Conservation (phyloP, 2,113 vertebrate species). For the Esox niger region DNA sequence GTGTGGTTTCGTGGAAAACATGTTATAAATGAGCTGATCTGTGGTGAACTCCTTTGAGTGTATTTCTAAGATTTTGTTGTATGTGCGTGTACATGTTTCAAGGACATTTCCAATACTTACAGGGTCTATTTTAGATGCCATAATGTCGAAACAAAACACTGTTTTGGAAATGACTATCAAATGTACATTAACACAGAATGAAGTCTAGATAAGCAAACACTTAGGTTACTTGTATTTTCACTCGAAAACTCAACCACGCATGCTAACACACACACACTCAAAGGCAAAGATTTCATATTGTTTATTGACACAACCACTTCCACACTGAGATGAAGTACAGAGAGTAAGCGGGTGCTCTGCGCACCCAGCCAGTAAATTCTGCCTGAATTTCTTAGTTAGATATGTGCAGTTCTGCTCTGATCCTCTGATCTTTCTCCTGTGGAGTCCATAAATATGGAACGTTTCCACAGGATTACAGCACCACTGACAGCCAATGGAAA, state of each 20-base stretch:
- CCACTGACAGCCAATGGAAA: constrained; percentile 12
- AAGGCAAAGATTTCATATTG: constrained; percentile 31
- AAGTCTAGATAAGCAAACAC: neutral
- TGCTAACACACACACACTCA: constrained; percentile 20
- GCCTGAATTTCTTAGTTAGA: constrained; percentile 30
- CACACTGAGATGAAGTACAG: constrained; percentile 28
- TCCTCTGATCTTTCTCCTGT: constrained; percentile 10
- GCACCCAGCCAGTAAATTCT: constrained; percentile 46
- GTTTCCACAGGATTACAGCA: neutral
- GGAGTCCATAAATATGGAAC: constrained; percentile 4
- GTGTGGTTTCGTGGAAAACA: too few relatives aligned
- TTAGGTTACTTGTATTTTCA: constrained; percentile 3
- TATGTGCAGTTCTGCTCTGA: constrained; percentile 18
- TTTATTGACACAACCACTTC: constrained; percentile 17
- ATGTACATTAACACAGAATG: neutral
- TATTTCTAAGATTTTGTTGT: too few relatives aligned
- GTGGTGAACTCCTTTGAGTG: too few relatives aligned
- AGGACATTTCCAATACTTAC: too few relatives aligned
- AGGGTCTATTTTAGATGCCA: neutral
- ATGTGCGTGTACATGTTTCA: too few relatives aligned
- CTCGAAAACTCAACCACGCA: constrained; percentile 20
- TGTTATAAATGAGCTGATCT: too few relatives aligned
- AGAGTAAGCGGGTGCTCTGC: constrained; percentile 15
- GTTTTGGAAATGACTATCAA: neutral
- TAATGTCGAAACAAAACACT: neutral